These are phyloP conservation scores for Cheilosia pagana DNA, from an alignment of 2,888 invertebrate species.

Conservation along the genomic window DNA sequence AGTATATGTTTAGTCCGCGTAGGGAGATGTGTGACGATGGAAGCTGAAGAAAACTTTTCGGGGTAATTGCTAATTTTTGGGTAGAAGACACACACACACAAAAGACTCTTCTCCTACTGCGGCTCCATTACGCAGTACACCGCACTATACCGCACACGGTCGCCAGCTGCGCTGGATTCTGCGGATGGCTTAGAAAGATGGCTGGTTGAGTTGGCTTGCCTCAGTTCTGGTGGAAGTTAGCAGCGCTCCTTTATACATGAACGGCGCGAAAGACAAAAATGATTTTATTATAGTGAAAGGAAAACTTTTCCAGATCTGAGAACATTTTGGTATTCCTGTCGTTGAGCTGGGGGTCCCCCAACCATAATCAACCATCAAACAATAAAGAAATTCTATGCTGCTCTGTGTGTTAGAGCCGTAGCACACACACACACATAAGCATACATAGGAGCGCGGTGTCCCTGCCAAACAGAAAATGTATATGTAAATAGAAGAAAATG, in stretches of 20 bases:
- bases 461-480: constrained; percentile 37
- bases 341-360: constrained; percentile 8
- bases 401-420: not conserved
- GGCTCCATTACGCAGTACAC: not conserved
- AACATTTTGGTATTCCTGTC: constrained; percentile 56
- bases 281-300: constrained; percentile 46
- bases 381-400: constrained; percentile 50
- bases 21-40: not conserved
- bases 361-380: constrained; percentile 4
- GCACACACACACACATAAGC: not conserved
- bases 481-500: constrained; percentile 48
- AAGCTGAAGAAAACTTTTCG: constrained; percentile 41
- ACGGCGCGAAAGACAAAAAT: constrained; percentile 49
- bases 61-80: constrained; percentile 65
- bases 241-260: constrained; percentile 25
- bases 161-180: constrained; percentile 55
- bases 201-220: constrained; percentile 22
- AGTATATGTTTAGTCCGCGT: not conserved
- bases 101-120: not conserved
- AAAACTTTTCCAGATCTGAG: constrained; percentile 50
- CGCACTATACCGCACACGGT: constrained; percentile 30
- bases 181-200: constrained; percentile 35
- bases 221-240: constrained; percentile 36
- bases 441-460: constrained; percentile 19
- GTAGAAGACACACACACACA: constrained; percentile 15